A percentile compares a stretch with the other conserved stretches of the same genome.
Evolutionary conservation across 2,113 vertebrate species (phyloP).

Genomic region (Ascaphus truei): DNA sequence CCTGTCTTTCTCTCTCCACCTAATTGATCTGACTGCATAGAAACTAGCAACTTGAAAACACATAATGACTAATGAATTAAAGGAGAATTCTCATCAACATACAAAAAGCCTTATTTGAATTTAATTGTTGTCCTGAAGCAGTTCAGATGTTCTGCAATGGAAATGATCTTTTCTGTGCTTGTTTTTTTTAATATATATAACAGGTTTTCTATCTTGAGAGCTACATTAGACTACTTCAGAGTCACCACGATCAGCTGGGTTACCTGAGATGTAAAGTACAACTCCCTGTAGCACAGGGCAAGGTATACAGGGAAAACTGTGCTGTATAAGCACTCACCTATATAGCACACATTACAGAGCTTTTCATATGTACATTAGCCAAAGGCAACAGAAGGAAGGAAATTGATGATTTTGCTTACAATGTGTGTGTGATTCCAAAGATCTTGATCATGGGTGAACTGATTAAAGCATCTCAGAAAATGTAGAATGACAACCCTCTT

Average conservation of each 20-base stretch:
- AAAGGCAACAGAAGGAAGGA: not conserved
- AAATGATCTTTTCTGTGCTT: slow-evolving; percentile 4
- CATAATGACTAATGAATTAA: slow-evolving; percentile 34
- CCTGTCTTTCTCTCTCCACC: not conserved
- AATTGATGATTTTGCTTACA: not conserved
- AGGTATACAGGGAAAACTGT: too few relatives aligned
- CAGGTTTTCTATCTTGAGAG: not conserved
- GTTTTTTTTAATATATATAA: slow-evolving; percentile 6
- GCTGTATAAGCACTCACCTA: too few relatives aligned
- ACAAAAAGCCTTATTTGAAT: slow-evolving; percentile 32
- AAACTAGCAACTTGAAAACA: not conserved
- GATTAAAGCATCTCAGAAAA: too few relatives aligned
- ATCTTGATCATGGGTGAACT: too few relatives aligned
- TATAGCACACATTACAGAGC: not conserved
- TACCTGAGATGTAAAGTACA: too few relatives aligned
- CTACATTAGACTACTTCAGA: not conserved
- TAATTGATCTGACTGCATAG: slow-evolving; percentile 23
- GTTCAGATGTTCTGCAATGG: slow-evolving; percentile 17
- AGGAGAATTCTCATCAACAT: slow-evolving; percentile 28
- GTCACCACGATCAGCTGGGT: not conserved
- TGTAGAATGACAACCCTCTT: too few relatives aligned
- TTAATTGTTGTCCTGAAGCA: slow-evolving; percentile 34
- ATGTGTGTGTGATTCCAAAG: not conserved
- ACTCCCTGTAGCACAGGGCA: too few relatives aligned
- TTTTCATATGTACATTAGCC: not conserved